phyloP scores from a whole-genome alignment of 1,140 invertebrate genomes.

The Drosophila subobscura region DNA sequence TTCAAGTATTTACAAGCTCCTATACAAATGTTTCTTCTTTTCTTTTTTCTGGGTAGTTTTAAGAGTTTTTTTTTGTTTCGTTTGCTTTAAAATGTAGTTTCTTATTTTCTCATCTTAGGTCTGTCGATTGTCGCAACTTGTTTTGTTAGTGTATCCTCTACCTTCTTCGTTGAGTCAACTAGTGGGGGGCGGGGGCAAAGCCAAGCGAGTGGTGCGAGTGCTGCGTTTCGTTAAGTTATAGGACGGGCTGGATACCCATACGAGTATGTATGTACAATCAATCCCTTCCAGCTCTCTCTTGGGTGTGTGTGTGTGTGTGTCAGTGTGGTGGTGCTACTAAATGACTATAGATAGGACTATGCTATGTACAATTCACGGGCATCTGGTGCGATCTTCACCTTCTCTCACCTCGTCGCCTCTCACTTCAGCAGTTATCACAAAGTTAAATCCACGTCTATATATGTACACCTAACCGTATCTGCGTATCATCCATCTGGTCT shows the following conservation, averaged over 20 bases:
- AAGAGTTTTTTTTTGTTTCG: not conserved
- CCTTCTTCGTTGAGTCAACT: conserved; percentile 29
- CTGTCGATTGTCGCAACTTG: conserved; percentile 40
- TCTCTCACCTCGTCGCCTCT: conserved; percentile 36
- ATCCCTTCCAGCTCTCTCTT: conserved; percentile 24
- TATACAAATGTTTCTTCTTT: conserved; percentile 20
- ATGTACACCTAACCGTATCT: conserved; percentile 41
- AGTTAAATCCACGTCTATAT: conserved; percentile 59
- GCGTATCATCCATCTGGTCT: conserved; percentile 14
- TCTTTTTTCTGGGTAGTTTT: conserved; percentile 2
- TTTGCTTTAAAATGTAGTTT: conserved; percentile 1
- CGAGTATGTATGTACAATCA: conserved; percentile 10
- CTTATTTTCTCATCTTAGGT: conserved; percentile 28
- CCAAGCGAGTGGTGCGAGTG: conserved; percentile 45
- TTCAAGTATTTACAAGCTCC: conserved; percentile 36
- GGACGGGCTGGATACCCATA: conserved; percentile 45
- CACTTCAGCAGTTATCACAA: conserved; percentile 69
- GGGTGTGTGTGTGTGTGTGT: not conserved
- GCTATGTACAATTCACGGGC: conserved; percentile 76
- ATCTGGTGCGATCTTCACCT: conserved; percentile 36
- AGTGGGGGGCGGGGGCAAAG: conserved; percentile 20
- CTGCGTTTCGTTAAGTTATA: conserved; percentile 4
- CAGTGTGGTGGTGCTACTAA: conserved; percentile 8
- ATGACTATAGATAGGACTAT: conserved; percentile 7
- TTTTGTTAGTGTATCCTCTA: conserved; percentile 42